Evolutionary conservation across 1,140 invertebrate species (phyloP).

Genomic region (Pantala flavescens): DNA sequence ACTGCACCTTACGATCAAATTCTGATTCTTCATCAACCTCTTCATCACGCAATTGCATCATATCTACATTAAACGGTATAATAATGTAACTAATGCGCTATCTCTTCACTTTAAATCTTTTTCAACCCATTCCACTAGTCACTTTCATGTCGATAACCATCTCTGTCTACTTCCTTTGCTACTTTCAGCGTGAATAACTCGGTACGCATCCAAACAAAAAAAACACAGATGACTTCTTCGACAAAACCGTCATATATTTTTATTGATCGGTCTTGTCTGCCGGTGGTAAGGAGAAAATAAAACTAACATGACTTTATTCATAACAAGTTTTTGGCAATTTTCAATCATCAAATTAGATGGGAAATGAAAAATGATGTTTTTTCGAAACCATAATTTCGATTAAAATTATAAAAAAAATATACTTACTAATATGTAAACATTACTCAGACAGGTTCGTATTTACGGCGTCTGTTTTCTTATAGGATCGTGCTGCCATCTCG

Average conservation of each 20-base stretch:
- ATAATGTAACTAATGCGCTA: not conserved
- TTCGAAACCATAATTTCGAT: too few relatives aligned
- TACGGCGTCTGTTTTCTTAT: not conserved
- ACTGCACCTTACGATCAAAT: conserved; percentile 1
- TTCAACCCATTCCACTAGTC: not conserved
- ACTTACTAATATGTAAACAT: conserved; percentile 1
- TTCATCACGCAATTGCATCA: not conserved
- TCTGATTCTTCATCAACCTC: conserved; percentile 1
- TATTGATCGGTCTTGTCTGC: conserved; percentile 1
- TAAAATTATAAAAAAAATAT: not conserved
- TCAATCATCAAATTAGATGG: too few relatives aligned
- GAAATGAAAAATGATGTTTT: too few relatives aligned
- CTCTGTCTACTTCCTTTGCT: not conserved
- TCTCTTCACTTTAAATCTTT: not conserved
- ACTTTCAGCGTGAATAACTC: not conserved
- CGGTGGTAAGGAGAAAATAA: conserved; percentile 9
- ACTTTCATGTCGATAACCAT: not conserved
- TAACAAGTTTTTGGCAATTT: not conserved
- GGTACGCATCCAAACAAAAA: not conserved
- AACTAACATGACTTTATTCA: not conserved
- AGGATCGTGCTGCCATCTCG: not conserved
- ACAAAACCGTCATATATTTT: conserved; percentile 10
- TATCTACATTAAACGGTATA: not conserved
- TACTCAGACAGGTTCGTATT: not conserved
- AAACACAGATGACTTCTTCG: not conserved